Evolutionary conservation across 2,797 vertebrate genomes (phyloP), one percentile per base, ranked within the genome.

Genomic region (Syncerus caffer): DNA sequence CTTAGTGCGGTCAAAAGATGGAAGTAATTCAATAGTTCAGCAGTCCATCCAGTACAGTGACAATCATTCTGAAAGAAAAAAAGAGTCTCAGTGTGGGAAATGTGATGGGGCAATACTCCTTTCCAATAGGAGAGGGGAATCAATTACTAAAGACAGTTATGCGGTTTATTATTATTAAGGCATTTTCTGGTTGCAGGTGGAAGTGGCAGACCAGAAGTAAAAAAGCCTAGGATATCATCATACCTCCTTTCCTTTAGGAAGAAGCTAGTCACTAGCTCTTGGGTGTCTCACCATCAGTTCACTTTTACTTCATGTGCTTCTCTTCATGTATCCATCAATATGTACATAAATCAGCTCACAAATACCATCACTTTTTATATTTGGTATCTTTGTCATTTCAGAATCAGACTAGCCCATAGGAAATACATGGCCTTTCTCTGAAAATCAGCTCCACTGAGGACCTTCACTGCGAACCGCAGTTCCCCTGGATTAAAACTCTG

Each of bases 31-130:
- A 96, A 5, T 9, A 53, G 82, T 14, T 67, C 57, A 38, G 93
- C n/a, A 19, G 92, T 95, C 85, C 42, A 23, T 47, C 85, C 88
- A 62, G 71, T 17, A 12, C 1, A 17, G 3, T 5, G 78, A 87
- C 60, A 23, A 82, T 38, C 83, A 53, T 89, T 89, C 96, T 97
- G 92, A 79, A 97, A 97, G 74, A 27, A 64, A 92, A 78, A 93
- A 76, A 42, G 83, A 94, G 85, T 45, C 62, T 51, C 4, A 4
- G 1, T 97, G 88, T 96, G 74, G 85, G 60, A 50, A 45, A 76
- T 38, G 74, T 38, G 67, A 88, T 4, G 21, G 27, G n/a, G 29
- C 21, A 57, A 25, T 5, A 62, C 3, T 27, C 71, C 17, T 93
- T 86, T 93, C 89, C 6, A 27, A 13, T 6, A 25, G 64, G 25